These are phyloP conservation scores for Microcebus lehilahytsara DNA, from an alignment of 2,113 vertebrate species.

Conservation along the genomic window DNA sequence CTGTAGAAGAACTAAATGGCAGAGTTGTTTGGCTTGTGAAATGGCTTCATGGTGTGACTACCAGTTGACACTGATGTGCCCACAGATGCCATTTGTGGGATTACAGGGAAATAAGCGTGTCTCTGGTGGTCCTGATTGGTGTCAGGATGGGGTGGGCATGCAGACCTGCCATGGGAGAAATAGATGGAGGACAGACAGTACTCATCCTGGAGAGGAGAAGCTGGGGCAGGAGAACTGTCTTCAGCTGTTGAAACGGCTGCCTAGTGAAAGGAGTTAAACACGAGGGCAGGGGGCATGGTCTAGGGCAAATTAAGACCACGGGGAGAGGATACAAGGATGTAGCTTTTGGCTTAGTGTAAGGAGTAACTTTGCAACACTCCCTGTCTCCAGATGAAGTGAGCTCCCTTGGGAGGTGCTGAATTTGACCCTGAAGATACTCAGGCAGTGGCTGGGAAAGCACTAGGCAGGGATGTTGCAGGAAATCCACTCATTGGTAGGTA, in stretches of 20 bases:
- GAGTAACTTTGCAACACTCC: background rate
- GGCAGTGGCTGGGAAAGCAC: background rate
- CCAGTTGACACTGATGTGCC: background rate
- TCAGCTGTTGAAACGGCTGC: background rate
- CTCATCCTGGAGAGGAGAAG: background rate
- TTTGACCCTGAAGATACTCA: background rate
- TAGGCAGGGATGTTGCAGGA: background rate
- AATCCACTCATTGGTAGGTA: background rate
- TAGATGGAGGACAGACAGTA: too few species aligned
- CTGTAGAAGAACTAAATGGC: background rate
- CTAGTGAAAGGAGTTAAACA: background rate
- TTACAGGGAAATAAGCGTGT: background rate
- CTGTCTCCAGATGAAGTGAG: background rate
- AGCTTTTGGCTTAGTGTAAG: background rate
- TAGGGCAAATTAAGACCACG: background rate
- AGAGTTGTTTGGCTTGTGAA: background rate
- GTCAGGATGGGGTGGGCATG: fast-evolving
- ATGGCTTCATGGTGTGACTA: background rate
- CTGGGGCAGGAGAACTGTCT: background rate
- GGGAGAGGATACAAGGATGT: background rate
- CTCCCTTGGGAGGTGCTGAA: background rate
- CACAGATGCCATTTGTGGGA: too few species aligned
- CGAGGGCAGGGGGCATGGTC: fast-evolving
- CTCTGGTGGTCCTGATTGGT: too few species aligned
- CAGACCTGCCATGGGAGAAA: background rate